Evolutionary conservation across 1,140 invertebrate species (phyloP).

Genomic region (Hyposmocoma kahamanoa): DNA sequence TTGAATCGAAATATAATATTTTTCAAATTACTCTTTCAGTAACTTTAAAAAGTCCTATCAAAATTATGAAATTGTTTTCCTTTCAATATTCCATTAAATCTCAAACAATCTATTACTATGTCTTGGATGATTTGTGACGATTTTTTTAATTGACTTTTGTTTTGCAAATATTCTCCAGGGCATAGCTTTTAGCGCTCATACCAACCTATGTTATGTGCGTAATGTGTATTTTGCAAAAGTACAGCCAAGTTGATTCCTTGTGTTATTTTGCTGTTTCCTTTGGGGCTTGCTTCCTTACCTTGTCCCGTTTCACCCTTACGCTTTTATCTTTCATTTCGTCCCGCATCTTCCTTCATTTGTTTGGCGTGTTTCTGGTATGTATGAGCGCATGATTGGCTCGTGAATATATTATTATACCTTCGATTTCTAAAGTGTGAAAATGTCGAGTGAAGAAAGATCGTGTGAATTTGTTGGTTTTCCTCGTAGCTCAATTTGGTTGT

Average conservation of each 20-base stretch:
- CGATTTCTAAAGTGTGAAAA: conserved; percentile 5
- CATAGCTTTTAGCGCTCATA: too few relatives aligned
- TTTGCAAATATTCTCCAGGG: too few relatives aligned
- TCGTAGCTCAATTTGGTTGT: conserved; percentile 60
- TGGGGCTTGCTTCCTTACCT: conserved; percentile 48
- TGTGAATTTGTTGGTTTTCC: conserved; percentile 14
- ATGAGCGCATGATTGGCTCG: conserved; percentile 27
- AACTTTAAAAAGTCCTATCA: too few relatives aligned
- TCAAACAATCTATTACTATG: conserved; percentile 25
- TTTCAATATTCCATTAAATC: conserved; percentile 15
- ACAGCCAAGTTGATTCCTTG: conserved; percentile 58
- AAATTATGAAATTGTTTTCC: too few relatives aligned
- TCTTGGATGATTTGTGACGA: conserved; percentile 18
- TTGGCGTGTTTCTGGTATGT: conserved; percentile 30
- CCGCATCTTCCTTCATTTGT: conserved; percentile 38
- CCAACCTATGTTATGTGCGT: too few relatives aligned
- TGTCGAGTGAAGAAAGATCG: not conserved
- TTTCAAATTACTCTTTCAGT: too few relatives aligned
- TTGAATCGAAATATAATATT: conserved; percentile 12
- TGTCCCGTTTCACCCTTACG: conserved; percentile 16
- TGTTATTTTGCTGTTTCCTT: conserved; percentile 43
- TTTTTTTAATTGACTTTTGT: too few relatives aligned
- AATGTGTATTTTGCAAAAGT: too few relatives aligned
- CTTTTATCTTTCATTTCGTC: conserved; percentile 44
- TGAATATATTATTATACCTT: conserved; percentile 12